phyloP scores from a whole-genome alignment of 2,113 vertebrate genomes.

The Pogona vitticeps region DNA sequence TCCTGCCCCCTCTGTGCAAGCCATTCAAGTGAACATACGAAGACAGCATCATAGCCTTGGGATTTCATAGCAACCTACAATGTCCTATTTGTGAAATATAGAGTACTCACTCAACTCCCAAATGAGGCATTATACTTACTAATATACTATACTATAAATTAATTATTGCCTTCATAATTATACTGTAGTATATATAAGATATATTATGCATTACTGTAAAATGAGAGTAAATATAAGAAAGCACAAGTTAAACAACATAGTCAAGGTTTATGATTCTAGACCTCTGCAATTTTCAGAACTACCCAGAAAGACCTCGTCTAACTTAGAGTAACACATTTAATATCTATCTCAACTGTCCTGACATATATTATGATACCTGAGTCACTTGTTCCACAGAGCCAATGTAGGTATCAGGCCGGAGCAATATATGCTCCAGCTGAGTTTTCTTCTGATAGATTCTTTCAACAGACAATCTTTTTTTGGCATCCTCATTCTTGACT shows the following conservation, averaged over 20 bases:
- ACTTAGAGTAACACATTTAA: neutral
- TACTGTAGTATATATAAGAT: too few relatives aligned
- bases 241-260: neutral
- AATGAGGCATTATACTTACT: too few relatives aligned
- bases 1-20: neutral
- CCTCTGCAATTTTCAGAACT: neutral
- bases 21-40: neutral
- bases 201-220: too few relatives aligned
- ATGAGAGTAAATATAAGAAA: too few relatives aligned
- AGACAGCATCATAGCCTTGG: neutral
- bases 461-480: constrained; percentile 87
- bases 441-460: constrained; percentile 99
- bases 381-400: constrained; percentile 94
- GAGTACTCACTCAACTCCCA: neutral
- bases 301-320: neutral
- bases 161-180: too few relatives aligned
- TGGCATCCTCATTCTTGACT: constrained; percentile 75
- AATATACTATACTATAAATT: too few relatives aligned
- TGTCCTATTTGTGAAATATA: neutral
- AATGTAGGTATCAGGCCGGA: constrained; percentile 96
- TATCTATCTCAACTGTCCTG: neutral
- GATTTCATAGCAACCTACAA: too few relatives aligned
- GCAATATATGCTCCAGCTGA: constrained; percentile 97
- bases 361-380: constrained; percentile 78
- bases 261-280: neutral